Conservation (phyloP, 1,140 invertebrate genomes). For the Hylaeus anthracinus region DNA sequence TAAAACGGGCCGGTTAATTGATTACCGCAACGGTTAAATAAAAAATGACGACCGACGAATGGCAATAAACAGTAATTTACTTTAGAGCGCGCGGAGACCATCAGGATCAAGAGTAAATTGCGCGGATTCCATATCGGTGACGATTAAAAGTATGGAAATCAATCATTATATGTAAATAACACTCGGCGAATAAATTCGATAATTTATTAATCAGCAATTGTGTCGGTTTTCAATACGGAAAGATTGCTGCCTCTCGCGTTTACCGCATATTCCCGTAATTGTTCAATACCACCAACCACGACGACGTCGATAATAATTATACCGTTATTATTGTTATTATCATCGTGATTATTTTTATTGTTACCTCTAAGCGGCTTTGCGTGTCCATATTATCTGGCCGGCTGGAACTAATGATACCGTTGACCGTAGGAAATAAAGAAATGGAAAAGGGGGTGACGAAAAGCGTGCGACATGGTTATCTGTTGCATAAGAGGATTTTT, state of each 20-base stretch:
- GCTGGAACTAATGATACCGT: constrained; percentile 9
- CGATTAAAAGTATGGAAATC: constrained; percentile 50
- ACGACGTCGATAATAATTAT: background rate
- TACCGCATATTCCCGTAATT: constrained; percentile 11
- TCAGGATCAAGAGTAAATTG: constrained; percentile 43
- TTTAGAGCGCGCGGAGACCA: constrained; percentile 17
- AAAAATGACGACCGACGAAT: constrained; percentile 28
- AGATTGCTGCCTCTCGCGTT: background rate
- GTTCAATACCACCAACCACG: constrained; percentile 6
- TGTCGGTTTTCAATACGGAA: constrained; percentile 20
- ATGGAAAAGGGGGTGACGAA: constrained; percentile 6
- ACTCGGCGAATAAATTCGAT: constrained; percentile 35
- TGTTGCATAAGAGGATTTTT: constrained; percentile 58
- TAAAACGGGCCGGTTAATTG: constrained; percentile 43
- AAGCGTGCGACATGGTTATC: constrained; percentile 29
- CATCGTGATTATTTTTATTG: constrained; percentile 2
- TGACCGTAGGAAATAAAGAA: background rate
- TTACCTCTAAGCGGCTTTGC: constrained; percentile 9
- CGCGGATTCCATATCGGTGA: constrained; percentile 13
- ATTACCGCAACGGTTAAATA: constrained; percentile 30
- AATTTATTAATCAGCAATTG: constrained; percentile 45
- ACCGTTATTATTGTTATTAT: background rate
- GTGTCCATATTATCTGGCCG: background rate
- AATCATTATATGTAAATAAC: constrained; percentile 48
- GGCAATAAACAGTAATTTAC: constrained; percentile 49